Evolutionary conservation across 2,113 vertebrate genomes (phyloP), one percentile per base, ranked within the genome.

Genomic region (Penelope pileata): DNA sequence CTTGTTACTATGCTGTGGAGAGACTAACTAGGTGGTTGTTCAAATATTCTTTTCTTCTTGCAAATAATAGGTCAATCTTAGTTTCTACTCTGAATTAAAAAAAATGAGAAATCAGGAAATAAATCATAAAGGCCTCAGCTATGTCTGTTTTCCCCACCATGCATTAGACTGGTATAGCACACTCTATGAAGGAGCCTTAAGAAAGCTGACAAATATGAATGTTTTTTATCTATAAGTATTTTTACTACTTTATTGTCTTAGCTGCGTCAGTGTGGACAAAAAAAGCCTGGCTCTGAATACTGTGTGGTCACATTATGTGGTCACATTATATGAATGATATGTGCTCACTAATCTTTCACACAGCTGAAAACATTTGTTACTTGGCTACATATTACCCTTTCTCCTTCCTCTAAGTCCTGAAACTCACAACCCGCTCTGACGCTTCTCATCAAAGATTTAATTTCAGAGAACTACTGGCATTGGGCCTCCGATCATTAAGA

Each of bases 371-470:
- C 68, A 78, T 81, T 90, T 90, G 80, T 86, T 94, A 90, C 83
- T 64, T 75, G 69, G 51, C 93, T 86, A 91, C 88, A 88, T 95
- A 67, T 78, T 69, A 86, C 70, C 50, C 68, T 95, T 90, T 88
- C 64, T 60, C 69, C n/a, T 90, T 93, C n/a, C 53, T 91, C n/a
- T 62, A 26, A 5, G 12, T 85, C 87, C 67, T 82, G 82, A 91
- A 95, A 90, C 70, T 83, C 48, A 11, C 84, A 79, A 72, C 17
- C 34, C 9, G 5, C 36, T 56, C 70, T 76, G 53, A 87, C 34
- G 48, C 48, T 85, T 89, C 68, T 89, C 88, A 91, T 91, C 88
- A 94, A 93, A 95, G 80, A 88, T 96, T 88, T 83, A 87, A 91
- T 90, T 95, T 83, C 74, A 78, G 48, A 27, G 47, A 83, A 40